Percentiles rank a stretch among this genome's conserved stretches.
Evolutionary conservation across 2,797 vertebrate species (phyloP).

Genomic region (Epinephelus coioides): DNA sequence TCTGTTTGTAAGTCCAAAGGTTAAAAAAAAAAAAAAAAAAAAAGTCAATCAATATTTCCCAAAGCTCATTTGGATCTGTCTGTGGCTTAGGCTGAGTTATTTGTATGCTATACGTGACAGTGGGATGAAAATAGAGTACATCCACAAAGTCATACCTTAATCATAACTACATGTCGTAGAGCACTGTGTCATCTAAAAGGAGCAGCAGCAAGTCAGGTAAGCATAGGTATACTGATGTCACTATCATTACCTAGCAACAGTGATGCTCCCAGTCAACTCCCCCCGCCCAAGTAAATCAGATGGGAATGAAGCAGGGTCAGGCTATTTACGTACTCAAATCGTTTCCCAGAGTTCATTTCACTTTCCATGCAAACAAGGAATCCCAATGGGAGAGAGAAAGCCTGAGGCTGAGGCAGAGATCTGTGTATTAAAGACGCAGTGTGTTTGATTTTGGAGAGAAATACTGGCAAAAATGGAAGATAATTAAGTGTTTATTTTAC

Average conservation of each 20-base stretch:
- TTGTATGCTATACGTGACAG: not conserved
- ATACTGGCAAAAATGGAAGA: too few relatives aligned
- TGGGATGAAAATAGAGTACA: not conserved
- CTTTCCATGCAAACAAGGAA: slow-evolving; percentile 47
- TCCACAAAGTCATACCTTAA: not conserved
- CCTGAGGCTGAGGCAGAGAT: not conserved
- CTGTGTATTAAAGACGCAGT: not conserved
- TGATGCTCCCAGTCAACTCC: slow-evolving; percentile 32
- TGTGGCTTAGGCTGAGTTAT: slow-evolving; percentile 5
- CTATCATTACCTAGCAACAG: slow-evolving; percentile 63
- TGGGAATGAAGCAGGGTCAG: slow-evolving; percentile 28
- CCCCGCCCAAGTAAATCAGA: slow-evolving; percentile 22
- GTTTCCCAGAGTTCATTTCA: slow-evolving; percentile 30
- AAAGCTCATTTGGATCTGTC: slow-evolving; percentile 18
- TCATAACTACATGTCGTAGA: not conserved
- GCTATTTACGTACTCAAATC: not conserved
- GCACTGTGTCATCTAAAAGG: not conserved
- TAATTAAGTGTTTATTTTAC: too few relatives aligned
- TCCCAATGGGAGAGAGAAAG: not conserved
- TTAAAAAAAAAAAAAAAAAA: slow-evolving; percentile 17
- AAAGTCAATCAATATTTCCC: slow-evolving; percentile 65
- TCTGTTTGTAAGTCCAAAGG: slow-evolving; percentile 85
- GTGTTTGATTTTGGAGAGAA: too few relatives aligned
- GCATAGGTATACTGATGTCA: slow-evolving; percentile 18
- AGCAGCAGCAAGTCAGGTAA: slow-evolving; percentile 9